These are phyloP conservation scores for Cathartes aura DNA, from an alignment of 2,113 vertebrate species.

Conservation along the genomic window DNA sequence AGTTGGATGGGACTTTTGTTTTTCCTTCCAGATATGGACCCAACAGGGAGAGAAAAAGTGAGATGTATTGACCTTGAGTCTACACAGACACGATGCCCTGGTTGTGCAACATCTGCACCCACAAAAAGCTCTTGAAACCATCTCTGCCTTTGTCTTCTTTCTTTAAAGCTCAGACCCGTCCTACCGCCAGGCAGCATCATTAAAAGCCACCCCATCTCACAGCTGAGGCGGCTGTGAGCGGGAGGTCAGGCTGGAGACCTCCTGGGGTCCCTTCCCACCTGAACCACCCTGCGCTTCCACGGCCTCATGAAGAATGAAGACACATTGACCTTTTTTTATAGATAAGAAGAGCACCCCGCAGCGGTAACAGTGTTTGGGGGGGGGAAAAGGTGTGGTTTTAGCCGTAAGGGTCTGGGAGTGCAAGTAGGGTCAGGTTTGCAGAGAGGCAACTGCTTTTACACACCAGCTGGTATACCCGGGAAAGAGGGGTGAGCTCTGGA, in stretches of 20 bases:
- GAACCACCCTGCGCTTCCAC: neutral
- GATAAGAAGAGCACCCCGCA: neutral
- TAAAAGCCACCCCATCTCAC: neutral
- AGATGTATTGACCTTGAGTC: neutral
- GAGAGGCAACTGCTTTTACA: neutral
- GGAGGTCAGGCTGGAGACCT: neutral
- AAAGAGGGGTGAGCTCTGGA: neutral
- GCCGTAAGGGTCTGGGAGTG: rapidly evolving
- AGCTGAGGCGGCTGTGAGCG: neutral
- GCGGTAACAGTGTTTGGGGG: rapidly evolving
- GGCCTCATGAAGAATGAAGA: neutral
- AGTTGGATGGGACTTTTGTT: neutral
- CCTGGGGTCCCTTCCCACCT: neutral
- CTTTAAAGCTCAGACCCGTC: neutral
- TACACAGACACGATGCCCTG: neutral
- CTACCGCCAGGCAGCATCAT: neutral
- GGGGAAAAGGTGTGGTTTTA: too few species aligned
- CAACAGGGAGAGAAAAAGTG: neutral
- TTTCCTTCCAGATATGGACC: neutral
- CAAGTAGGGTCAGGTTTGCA: neutral
- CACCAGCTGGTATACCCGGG: rapidly evolving
- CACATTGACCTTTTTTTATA: neutral
- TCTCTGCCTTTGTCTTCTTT: neutral
- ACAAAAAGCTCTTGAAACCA: neutral
- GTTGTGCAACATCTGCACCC: neutral